Base-by-base conservation (phyloP, 1,140 invertebrate genomes). In the Littorina saxatilis region DNA sequence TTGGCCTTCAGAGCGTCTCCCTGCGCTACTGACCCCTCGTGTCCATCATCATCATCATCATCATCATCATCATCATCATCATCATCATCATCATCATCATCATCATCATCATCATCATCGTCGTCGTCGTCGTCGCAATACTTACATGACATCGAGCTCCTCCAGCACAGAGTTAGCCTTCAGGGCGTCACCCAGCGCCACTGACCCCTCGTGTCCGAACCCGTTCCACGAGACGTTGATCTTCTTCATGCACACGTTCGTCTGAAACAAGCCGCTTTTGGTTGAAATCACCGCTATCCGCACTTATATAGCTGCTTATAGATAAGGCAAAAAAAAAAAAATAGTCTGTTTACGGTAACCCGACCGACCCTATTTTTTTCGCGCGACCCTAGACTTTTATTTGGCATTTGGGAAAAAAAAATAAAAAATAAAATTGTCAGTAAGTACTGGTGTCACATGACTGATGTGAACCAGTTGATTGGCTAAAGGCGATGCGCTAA, bases 191-290 rank as follows among this genome's bases (percentile, higher is more conserved):
- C 88, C 88, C 17, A 93, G 74, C 17, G 89, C 88, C 76, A 88
- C 79, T n/a, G 90, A 83, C 43, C 91, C 92, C 61, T 92, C 90
- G 11, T 88, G 74, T 15, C 91, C 91, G 86, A 93, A 91, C 11
- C 92, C 92, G 87, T 93, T 93, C 92, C 92, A 93, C 13, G 91
- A 88, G 35, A 93, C 73, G 77, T 92, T 90, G 29, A 93, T 84
- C 70, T 86, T 90, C 86, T 91, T 91, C 86, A 92, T 87, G 80
- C 84, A 88, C 32, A 89, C 87, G 87, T 92, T 92, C 39, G 85
- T 86, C 91, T 92, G 87, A 20, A 89, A 87, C n/a, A 61, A 23
- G 20, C 55, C n/a, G n/a, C n/a, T n/a, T n/a, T n/a, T n/a, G n/a
- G n/a, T n/a, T n/a, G n/a, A n/a, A n/a, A n/a, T n/a, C n/a, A n/a